A percentile compares a stretch with the other conserved stretches of the same genome.
Conservation (phyloP, 2,797 vertebrate genomes). For the Buceros bicornis region DNA sequence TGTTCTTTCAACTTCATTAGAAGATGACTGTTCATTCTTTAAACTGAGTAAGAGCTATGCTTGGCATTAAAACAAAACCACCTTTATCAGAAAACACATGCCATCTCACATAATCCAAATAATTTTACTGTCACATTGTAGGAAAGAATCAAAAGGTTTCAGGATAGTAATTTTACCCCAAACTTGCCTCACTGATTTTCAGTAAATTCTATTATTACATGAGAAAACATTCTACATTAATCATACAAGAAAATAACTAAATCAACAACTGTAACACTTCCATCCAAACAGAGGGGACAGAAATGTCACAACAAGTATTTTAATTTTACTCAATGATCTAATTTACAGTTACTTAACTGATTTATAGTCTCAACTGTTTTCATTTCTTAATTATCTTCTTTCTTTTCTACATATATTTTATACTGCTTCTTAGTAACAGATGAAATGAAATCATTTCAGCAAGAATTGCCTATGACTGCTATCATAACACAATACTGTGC, state of each 20-base stretch:
- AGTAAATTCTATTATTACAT: neutral
- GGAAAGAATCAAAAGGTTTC: neutral
- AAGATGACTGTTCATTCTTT: neutral
- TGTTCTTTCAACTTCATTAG: neutral
- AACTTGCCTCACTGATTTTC: neutral
- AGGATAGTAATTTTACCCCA: neutral
- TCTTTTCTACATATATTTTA: neutral
- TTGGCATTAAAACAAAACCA: neutral
- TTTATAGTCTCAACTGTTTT: neutral
- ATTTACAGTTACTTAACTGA: neutral
- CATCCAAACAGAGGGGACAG: neutral
- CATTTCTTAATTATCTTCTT: neutral
- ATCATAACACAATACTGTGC: neutral
- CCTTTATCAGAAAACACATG: neutral
- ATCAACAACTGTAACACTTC: neutral
- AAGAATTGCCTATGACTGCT: neutral
- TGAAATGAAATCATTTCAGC: neutral
- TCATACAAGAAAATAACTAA: neutral
- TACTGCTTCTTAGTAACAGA: neutral
- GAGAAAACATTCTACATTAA: neutral
- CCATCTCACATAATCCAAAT: neutral
- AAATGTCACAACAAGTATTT: neutral
- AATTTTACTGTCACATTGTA: neutral
- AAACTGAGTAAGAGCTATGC: neutral
- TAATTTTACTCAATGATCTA: neutral